phyloP scores from a whole-genome alignment of 2,113 vertebrate species.

The Thalassarche chlororhynchos region DNA sequence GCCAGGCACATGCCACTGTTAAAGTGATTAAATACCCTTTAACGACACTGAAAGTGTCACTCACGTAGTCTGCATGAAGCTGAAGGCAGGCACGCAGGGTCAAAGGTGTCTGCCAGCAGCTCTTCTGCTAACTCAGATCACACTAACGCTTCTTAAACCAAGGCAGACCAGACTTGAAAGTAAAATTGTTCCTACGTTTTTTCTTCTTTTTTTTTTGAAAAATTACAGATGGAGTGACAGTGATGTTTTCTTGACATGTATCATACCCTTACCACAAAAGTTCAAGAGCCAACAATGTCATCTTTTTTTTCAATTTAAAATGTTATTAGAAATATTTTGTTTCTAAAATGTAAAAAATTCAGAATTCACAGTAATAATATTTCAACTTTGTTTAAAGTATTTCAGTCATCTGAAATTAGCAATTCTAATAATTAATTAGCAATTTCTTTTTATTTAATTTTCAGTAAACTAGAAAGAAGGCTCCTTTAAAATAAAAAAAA shows the following conservation, averaged over 20 bases:
- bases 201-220: not conserved
- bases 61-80: accelerated
- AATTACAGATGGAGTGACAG: not conserved
- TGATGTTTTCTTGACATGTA: not conserved
- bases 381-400: not conserved
- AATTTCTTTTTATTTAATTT: not conserved
- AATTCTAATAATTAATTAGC: not conserved
- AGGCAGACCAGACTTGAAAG: not conserved
- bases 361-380: not conserved
- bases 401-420: not conserved
- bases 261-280: not conserved
- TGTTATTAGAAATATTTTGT: not conserved
- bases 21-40: not conserved
- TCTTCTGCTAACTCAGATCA: not conserved
- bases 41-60: not conserved
- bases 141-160: not conserved
- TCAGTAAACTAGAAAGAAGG: not conserved
- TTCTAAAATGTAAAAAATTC: not conserved
- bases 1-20: not conserved
- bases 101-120: not conserved
- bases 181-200: not conserved
- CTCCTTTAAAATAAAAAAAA: not conserved
- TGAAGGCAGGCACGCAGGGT: not conserved
- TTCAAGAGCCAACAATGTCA: too few species aligned
- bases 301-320: not conserved